Base-by-base conservation (phyloP, 1,140 invertebrate genomes). In the Panagrolaimus sp. region DNA sequence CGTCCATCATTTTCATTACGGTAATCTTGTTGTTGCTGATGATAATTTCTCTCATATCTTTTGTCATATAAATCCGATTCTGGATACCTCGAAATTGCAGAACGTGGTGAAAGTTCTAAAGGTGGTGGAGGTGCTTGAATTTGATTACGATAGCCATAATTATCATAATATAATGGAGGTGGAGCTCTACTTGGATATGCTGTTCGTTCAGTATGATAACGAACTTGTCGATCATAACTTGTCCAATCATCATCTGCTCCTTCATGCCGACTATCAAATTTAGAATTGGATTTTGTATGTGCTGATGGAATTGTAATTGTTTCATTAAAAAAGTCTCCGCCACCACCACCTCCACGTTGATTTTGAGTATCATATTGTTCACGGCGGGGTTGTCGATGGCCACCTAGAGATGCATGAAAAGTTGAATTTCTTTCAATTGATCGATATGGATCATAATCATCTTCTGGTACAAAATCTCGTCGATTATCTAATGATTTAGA, bases 401-500 rank as follows among this genome's bases (percentile, higher is more conserved):
- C 25, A 51, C 48, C 48, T 25, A 47, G 20, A 11, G 63, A 47
- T 11, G 51, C 51, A 57, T 57, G 51, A 20, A 57, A 16, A 13
- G 51, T 57, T 57, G 51, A 57, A 16, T 57, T 57, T 25, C 51
- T 20, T 27, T 57, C 51, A 27, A 57, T 57, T 3, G 51, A 57
- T 57, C 20, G 11, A 57, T 57, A 57, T 38, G 63, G 63, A 31
- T 64, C 42, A 23, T 64, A 47, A 20, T 64, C 63, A 20, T 64
- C 63, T n/a, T 64, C 63, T 2, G 42, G 25, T 43, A 44, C 45
- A 43, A 43, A 64, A 47, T 64, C 63, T 20, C 63, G 63, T 16
- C 63, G 63, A 47, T 64, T 64, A 31, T 64, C 63, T 11, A 64
- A 31, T 5, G 63, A 64, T 31, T 64, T 64, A 11, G 63, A 64